Percentiles rank a stretch among this genome's conserved stretches.
These are phyloP conservation scores for Poeciliopsis occidentalis DNA, from an alignment of 2,113 vertebrate species.

Conservation along the genomic window DNA sequence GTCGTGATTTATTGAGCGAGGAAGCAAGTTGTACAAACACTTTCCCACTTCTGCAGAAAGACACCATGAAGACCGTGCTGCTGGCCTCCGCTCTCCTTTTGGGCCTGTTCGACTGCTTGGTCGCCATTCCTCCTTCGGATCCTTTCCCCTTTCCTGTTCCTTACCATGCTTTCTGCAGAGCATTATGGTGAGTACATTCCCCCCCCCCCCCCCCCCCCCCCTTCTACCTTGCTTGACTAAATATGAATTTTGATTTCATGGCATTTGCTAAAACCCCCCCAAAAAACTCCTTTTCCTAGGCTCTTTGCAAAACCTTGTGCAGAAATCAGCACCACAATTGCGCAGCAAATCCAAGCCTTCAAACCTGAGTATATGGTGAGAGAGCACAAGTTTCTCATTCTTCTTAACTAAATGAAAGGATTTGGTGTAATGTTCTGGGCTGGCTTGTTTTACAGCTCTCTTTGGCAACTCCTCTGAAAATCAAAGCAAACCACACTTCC, in stretches of 20 bases:
- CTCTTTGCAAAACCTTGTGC: conserved; percentile 41
- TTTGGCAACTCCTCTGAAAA: neutral
- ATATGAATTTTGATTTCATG: neutral
- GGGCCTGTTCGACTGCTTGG: conserved; percentile 37
- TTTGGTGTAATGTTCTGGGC: neutral
- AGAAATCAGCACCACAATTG: conserved; percentile 15
- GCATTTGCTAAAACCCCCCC: neutral
- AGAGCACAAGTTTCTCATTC: neutral
- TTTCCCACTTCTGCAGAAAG: neutral
- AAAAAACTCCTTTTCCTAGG: conserved; percentile 4
- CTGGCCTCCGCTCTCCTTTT: conserved; percentile 34
- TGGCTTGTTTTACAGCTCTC: conserved; percentile 33
- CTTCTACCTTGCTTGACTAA: too few relatives aligned
- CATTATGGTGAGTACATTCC: conserved; percentile 35
- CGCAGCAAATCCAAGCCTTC: conserved; percentile 42
- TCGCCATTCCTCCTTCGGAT: neutral
- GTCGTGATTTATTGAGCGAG: neutral
- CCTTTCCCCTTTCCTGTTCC: conserved; percentile 10
- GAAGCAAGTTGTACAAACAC: neutral
- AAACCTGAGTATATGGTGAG: conserved; percentile 40
- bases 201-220: too few relatives aligned
- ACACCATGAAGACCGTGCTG: conserved; percentile 24
- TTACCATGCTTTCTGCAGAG: conserved; percentile 52
- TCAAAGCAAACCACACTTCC: conserved; percentile 58
- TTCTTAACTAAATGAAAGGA: neutral